Evolutionary conservation across 2,797 vertebrate genomes (phyloP).

Genomic region (Poecilia velifera): DNA sequence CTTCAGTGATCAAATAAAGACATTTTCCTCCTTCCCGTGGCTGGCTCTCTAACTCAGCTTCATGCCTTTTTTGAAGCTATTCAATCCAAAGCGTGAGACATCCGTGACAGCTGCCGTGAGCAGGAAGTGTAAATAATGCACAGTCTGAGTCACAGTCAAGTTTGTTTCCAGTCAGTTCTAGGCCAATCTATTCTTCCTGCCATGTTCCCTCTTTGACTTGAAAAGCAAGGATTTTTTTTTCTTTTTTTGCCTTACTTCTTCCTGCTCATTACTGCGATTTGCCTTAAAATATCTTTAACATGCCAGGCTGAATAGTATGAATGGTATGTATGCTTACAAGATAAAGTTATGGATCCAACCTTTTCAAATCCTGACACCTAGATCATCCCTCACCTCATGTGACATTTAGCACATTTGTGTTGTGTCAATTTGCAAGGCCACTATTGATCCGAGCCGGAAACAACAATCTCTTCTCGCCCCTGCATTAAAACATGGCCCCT

Average conservation of each 20-base stretch:
- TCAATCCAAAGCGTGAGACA: conserved; percentile 66
- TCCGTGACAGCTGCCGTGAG: conserved; percentile 69
- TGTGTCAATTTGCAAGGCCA: conserved; percentile 63
- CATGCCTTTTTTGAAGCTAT: conserved; percentile 59
- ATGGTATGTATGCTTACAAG: conserved; percentile 48
- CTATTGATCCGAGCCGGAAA: conserved; percentile 58
- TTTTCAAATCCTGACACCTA: conserved; percentile 65
- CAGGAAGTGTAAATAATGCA: conserved; percentile 77
- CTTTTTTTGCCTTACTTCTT: conserved; percentile 25
- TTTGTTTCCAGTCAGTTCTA: conserved; percentile 58
- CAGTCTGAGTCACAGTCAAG: conserved; percentile 54
- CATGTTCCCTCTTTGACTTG: conserved; percentile 36
- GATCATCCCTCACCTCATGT: conserved; percentile 63
- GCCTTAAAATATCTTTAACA: conserved; percentile 39
- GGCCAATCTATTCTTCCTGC: conserved; percentile 56
- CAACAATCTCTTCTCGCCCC: conserved; percentile 16
- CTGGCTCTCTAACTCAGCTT: conserved; percentile 41
- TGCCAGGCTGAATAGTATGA: conserved; percentile 27
- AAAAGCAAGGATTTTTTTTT: conserved; percentile 42
- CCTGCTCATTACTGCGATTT: conserved; percentile 57
- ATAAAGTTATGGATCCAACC: conserved; percentile 73
- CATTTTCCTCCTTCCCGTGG: conserved; percentile 17
- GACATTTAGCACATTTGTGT: conserved; percentile 70
- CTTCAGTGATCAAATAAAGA: conserved; percentile 33
- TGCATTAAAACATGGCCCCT: conserved; percentile 27